Percentiles rank a stretch among this genome's conserved stretches.
These are phyloP conservation scores for Agrotis exclamationis DNA, from an alignment of 2,888 invertebrate species.

Conservation along the genomic window DNA sequence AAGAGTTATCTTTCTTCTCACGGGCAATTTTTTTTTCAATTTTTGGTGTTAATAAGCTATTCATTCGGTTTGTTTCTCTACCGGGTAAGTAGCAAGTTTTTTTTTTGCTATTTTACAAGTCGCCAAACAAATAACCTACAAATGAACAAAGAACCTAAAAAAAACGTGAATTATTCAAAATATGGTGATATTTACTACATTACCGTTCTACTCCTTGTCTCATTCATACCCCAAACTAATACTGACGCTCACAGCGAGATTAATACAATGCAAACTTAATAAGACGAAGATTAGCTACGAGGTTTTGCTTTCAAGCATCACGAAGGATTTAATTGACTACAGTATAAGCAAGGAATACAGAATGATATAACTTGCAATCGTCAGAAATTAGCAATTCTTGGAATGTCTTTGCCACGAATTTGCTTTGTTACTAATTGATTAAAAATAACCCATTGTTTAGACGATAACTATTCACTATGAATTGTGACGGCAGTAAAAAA, in stretches of 20 bases:
- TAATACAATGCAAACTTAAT: constrained; percentile 67
- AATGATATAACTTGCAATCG: background rate
- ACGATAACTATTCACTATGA: background rate
- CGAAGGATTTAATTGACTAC: constrained; percentile 40
- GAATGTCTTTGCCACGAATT: background rate
- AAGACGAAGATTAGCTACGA: constrained; percentile 64
- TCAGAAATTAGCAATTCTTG: background rate
- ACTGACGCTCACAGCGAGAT: constrained; percentile 43
- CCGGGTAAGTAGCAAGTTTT: too few species aligned
- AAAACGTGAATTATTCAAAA: too few species aligned
- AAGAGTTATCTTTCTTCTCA: background rate
- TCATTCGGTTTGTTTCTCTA: too few species aligned
- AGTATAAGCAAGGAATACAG: constrained; percentile 12
- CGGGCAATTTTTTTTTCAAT: background rate
- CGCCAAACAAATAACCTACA: too few species aligned
- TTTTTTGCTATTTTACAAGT: too few species aligned
- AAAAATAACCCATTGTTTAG: background rate
- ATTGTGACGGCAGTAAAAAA: background rate
- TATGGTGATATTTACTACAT: too few species aligned
- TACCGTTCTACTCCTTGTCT: constrained; percentile 6
- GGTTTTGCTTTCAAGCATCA: constrained; percentile 53
- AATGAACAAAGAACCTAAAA: too few species aligned
- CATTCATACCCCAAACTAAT: constrained; percentile 34
- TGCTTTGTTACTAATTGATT: background rate
- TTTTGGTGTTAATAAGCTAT: background rate